A percentile compares a stretch with the other conserved stretches of the same genome.
Conservation (phyloP, 1,140 invertebrate genomes). For the Zaprionus davidi region DNA sequence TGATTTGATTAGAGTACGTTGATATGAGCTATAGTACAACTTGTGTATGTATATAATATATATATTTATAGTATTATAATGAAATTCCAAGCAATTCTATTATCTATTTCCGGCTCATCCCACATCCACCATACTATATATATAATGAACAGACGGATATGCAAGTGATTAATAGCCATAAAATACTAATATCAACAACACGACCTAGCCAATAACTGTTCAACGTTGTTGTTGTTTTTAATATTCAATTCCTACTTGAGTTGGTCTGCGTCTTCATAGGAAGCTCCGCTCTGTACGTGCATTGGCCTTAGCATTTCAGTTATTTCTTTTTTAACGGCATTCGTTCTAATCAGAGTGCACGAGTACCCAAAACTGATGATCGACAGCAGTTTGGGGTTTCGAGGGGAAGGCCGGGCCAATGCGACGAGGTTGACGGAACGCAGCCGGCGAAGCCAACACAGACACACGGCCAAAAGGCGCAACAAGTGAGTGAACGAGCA, state of each 20-base stretch:
- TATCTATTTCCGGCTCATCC: conserved; percentile 26
- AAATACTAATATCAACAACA: conserved; percentile 19
- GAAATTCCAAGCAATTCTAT: neutral
- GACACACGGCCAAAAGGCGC: conserved; percentile 52
- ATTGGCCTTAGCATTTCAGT: conserved; percentile 1
- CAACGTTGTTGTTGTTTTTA: conserved; percentile 10
- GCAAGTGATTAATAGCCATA: conserved; percentile 34
- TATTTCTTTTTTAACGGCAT: conserved; percentile 16
- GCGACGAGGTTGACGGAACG: conserved; percentile 8
- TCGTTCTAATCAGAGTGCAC: conserved; percentile 9
- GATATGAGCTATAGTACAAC: neutral
- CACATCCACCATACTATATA: conserved; percentile 5
- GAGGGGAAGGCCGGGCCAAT: conserved; percentile 3
- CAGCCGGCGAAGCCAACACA: conserved; percentile 35
- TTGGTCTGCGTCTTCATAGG: neutral
- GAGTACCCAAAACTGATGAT: conserved; percentile 11
- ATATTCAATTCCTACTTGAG: conserved; percentile 9
- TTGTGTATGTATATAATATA: too few species aligned
- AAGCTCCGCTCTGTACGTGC: conserved; percentile 23
- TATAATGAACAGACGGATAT: conserved; percentile 34
- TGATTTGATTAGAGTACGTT: conserved; percentile 8
- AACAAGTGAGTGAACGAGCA: conserved; percentile 51
- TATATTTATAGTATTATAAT: neutral
- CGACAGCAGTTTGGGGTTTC: neutral
- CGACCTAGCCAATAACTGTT: conserved; percentile 44